A percentile compares a stretch with the other conserved stretches of the same genome.
Evolutionary conservation across 2,797 vertebrate genomes (phyloP).

Genomic region (Euphonia xanthogaster): DNA sequence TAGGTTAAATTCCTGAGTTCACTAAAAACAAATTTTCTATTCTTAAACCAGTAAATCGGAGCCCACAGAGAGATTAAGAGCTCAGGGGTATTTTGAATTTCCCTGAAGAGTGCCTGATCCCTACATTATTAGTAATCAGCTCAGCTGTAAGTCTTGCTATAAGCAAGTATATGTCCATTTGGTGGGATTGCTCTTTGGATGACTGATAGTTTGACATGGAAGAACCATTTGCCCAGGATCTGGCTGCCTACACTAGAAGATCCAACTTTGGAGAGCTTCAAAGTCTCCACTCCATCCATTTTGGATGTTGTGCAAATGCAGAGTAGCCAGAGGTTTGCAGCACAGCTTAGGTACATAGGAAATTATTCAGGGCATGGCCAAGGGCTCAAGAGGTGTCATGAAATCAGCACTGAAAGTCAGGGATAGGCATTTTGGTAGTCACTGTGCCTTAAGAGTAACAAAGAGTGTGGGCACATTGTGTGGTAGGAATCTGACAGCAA

Average conservation of each 20-base stretch:
- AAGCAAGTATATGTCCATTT: background rate
- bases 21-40: background rate
- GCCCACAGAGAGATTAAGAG: background rate
- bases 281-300: background rate
- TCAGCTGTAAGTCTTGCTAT: background rate
- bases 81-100: background rate
- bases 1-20: background rate
- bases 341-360: background rate
- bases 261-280: background rate
- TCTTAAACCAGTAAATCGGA: background rate
- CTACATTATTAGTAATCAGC: background rate
- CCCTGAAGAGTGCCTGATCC: background rate
- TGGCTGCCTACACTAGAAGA: background rate
- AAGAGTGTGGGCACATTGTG: accelerated
- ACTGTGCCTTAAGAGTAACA: background rate
- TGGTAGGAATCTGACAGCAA: background rate
- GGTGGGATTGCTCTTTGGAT: background rate
- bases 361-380: background rate
- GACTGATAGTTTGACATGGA: background rate
- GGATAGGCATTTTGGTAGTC: background rate
- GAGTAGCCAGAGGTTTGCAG: background rate
- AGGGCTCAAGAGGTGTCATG: background rate
- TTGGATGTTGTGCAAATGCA: background rate
- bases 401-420: background rate
- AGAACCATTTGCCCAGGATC: background rate